Percentiles rank a stretch among this genome's conserved stretches.
These are phyloP conservation scores for Callosobruchus maculatus DNA, from an alignment of 2,888 invertebrate species.

Conservation along the genomic window DNA sequence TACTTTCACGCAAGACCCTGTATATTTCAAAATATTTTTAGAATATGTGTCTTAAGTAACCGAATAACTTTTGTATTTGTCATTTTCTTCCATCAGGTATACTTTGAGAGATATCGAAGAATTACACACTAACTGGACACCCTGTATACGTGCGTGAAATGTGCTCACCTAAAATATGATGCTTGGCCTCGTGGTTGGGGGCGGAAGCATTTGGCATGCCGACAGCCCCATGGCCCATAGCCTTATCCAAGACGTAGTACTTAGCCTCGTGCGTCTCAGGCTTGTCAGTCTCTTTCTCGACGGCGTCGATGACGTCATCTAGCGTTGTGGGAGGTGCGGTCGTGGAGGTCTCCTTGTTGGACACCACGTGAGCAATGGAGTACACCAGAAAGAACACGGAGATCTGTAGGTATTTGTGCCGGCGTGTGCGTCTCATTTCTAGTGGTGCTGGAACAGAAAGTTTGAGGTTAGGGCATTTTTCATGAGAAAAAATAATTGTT, in stretches of 20 bases:
- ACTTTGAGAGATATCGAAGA: no score
- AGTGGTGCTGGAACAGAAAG: neutral
- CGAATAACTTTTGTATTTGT: no score
- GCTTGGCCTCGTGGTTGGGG: neutral
- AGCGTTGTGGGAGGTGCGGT: conserved; percentile 7
- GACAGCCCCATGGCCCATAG: neutral
- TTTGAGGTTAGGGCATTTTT: no score
- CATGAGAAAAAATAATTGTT: no score
- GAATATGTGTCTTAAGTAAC: no score
- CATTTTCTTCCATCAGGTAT: no score
- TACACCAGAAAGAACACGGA: conserved; percentile 66
- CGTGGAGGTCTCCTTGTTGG: conserved; percentile 25
- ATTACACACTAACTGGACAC: no score
- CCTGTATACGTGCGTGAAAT: no score
- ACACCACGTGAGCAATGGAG: conserved; percentile 52
- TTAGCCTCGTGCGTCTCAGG: conserved; percentile 10
- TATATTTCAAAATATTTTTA: no score
- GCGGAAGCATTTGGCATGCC: neutral
- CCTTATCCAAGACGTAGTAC: neutral
- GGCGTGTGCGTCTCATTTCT: conserved; percentile 58
- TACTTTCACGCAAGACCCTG: no score
- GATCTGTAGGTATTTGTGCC: conserved; percentile 65
- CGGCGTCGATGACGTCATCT: conserved; percentile 13
- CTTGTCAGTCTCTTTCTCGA: neutral
- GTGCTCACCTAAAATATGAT: neutral